phyloP scores from a whole-genome alignment of 2,888 invertebrate genomes.

The Dendrolimus pini region DNA sequence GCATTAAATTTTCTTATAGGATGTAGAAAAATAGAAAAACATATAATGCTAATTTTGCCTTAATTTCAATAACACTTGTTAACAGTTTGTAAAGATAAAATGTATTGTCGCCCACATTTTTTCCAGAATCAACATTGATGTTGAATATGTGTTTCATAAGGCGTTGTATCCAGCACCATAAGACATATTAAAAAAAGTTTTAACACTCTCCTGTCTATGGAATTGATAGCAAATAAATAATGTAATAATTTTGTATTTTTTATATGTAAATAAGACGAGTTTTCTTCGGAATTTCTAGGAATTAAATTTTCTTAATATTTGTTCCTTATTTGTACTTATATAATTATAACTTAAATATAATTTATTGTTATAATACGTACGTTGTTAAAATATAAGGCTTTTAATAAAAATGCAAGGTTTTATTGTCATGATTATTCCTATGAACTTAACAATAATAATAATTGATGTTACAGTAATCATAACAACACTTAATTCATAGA shows the following conservation, averaged over 20 bases:
- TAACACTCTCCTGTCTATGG: background rate
- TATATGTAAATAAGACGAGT: slow-evolving; percentile 23
- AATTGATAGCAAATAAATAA: slow-evolving; percentile 7
- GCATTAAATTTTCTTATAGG: no score
- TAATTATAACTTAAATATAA: slow-evolving; percentile 39
- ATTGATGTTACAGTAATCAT: no score
- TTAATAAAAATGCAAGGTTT: slow-evolving; percentile 31
- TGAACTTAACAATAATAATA: background rate
- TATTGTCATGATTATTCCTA: slow-evolving; percentile 10
- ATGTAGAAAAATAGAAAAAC: no score
- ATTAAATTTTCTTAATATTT: slow-evolving; percentile 39
- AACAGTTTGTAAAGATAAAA: no score
- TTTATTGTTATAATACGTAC: slow-evolving; percentile 63
- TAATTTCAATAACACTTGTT: no score
- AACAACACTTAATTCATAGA: no score
- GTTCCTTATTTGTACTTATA: slow-evolving; percentile 63
- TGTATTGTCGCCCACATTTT: no score
- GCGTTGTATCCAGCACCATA: slow-evolving; percentile 1
- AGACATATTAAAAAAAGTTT: no score
- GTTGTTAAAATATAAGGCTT: slow-evolving; percentile 65
- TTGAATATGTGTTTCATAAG: no score
- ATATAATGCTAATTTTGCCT: no score
- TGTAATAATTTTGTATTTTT: slow-evolving; percentile 7
- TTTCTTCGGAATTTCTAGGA: slow-evolving; percentile 12
- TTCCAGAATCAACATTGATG: no score